These are phyloP conservation scores for Trichosurus vulpecula DNA, from an alignment of 2,797 vertebrate genomes.

Conservation along the genomic window DNA sequence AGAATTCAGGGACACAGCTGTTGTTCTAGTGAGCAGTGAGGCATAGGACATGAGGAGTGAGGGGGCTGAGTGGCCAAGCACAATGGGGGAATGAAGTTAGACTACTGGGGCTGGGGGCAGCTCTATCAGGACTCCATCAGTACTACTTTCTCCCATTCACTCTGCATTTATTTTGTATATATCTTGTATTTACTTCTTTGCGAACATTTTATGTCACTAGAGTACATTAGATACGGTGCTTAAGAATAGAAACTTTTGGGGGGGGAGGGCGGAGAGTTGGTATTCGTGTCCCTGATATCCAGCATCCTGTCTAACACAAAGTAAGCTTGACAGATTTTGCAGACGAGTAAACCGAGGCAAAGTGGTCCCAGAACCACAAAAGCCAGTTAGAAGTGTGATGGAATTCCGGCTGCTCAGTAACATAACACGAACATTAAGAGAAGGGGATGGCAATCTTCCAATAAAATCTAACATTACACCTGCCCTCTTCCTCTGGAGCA, in stretches of 20 bases:
- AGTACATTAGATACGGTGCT: not conserved
- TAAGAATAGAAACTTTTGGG: not conserved
- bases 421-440: too few relatives aligned
- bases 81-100: too few relatives aligned
- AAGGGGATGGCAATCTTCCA: not conserved
- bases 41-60: too few relatives aligned
- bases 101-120: too few relatives aligned
- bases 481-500: too few relatives aligned
- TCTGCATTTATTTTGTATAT: not conserved
- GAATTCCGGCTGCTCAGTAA: not conserved
- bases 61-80: too few relatives aligned
- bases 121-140: too few relatives aligned
- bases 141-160: not conserved
- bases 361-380: not conserved
- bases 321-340: not conserved
- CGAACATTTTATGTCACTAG: not conserved
- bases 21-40: too few relatives aligned
- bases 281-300: not conserved
- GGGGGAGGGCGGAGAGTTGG: too few relatives aligned
- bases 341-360: not conserved
- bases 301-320: not conserved
- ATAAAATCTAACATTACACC: too few relatives aligned
- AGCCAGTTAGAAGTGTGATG: not conserved
- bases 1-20: too few relatives aligned
- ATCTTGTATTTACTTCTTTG: not conserved